These are phyloP conservation scores for Cantharis rustica DNA, from an alignment of 2,888 invertebrate species.

Conservation along the genomic window DNA sequence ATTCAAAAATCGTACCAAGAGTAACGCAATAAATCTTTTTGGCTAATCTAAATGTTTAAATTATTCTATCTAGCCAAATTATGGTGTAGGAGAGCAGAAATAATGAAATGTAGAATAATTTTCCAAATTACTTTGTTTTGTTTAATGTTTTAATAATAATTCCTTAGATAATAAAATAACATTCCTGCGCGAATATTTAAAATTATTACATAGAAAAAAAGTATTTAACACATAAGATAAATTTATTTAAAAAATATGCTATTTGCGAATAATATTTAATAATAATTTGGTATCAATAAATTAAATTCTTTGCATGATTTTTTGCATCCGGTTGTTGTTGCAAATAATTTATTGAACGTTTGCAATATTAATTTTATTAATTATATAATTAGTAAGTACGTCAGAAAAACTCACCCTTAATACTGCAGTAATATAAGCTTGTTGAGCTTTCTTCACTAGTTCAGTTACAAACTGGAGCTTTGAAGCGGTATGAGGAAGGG, in stretches of 20 bases:
- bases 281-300: neutral
- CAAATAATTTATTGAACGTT: neutral
- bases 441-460: constrained; percentile 28
- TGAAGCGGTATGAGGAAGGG: constrained; percentile 24
- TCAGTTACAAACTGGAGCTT: constrained; percentile 25
- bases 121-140: neutral
- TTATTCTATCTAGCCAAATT: neutral
- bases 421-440: neutral
- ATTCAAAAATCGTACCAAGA: neutral
- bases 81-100: neutral
- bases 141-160: neutral
- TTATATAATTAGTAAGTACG: neutral
- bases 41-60: neutral
- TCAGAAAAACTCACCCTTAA: neutral
- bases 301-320: neutral
- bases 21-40: neutral
- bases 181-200: neutral
- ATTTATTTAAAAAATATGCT: neutral
- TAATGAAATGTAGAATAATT: neutral
- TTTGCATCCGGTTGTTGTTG: neutral
- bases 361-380: neutral
- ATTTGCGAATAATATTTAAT: neutral
- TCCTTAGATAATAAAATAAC: neutral
- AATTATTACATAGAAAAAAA: neutral
- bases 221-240: neutral